phyloP scores from a whole-genome alignment of 2,888 invertebrate species.

The Branchipolynoe longqiensis region DNA sequence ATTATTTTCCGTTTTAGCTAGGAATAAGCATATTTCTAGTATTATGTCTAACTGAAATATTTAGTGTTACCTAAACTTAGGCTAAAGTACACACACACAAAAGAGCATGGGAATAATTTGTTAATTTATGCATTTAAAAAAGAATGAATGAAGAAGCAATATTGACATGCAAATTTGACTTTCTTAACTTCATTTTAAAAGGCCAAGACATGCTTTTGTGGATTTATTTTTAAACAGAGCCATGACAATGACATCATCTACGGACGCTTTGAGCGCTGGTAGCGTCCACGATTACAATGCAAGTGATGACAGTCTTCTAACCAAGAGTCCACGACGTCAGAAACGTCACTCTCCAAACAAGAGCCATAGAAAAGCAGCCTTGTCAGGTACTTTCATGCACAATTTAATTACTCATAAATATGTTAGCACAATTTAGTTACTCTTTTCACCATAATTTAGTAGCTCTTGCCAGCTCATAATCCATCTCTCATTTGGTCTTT shows the following conservation, averaged over 20 bases:
- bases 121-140: too few relatives aligned
- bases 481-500: too few relatives aligned
- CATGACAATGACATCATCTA: constrained; percentile 40
- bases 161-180: too few relatives aligned
- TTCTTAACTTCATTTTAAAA: background rate
- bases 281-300: constrained; percentile 27
- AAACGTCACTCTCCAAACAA: constrained; percentile 19
- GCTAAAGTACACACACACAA: too few relatives aligned
- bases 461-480: too few relatives aligned
- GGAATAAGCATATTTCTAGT: too few relatives aligned
- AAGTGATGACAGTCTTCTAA: constrained; percentile 6
- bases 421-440: background rate
- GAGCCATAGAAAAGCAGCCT: background rate
- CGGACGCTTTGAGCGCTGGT: constrained; percentile 21
- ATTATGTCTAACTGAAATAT: too few relatives aligned
- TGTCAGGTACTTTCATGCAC: background rate
- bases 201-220: background rate
- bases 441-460: too few relatives aligned
- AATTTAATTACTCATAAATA: background rate
- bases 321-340: constrained; percentile 4
- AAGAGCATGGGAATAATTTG: too few relatives aligned
- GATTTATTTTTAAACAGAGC: background rate
- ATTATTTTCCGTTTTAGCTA: too few relatives aligned
- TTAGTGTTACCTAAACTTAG: too few relatives aligned
- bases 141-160: too few relatives aligned